Evolutionary conservation across 2,888 invertebrate genomes (phyloP), one percentile per base, ranked within the genome.

Genomic region (Dimorphilus gyrociliatus): DNA sequence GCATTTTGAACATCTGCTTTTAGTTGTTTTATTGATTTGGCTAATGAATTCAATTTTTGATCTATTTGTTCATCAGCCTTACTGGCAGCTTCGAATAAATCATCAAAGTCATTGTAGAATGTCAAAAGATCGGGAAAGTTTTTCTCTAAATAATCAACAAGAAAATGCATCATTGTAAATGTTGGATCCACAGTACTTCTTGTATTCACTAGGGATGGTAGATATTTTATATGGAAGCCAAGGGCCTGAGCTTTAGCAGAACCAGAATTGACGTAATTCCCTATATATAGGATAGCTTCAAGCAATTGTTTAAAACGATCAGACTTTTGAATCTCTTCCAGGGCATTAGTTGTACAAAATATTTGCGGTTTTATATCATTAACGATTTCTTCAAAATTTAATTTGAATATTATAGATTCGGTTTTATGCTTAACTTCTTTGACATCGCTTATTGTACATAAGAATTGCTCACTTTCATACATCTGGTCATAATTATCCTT

Each of bases 261-360:
- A 0, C 90, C 90, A 0, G 84, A 75, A 62, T 94, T 94, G 81
- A 97, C 84, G 52, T 82, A 88, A 64, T 97, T 97, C 3, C 94
- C 94, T 15, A 92, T 67, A 8, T 90, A 62, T 1, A 97, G 67
- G 36, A 94, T 73, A 1, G 94, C 66, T 59, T 92, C 84, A 10
- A 97, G 63, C 29, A 97, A 76, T 56, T 75, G 77, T 1, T 80
- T 77, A 60, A 97, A 88, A 52, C 86, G 90, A 41, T 73, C 73
- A 50, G 88, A 88, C 17, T 73, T 73, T 46, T 77, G 80, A 2
- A 88, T 76, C 63, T 92, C 86, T 50, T 92, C 85, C 48, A 92
- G 90, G 1, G 92, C 92, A 0, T 85, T 85, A 2, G 86, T 86
- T 0, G 82, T 85, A 0, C 85, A 80, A 0, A 92, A 88, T 53